phyloP scores from a whole-genome alignment of 2,797 vertebrate genomes.

The Lycodopsis pacificus region DNA sequence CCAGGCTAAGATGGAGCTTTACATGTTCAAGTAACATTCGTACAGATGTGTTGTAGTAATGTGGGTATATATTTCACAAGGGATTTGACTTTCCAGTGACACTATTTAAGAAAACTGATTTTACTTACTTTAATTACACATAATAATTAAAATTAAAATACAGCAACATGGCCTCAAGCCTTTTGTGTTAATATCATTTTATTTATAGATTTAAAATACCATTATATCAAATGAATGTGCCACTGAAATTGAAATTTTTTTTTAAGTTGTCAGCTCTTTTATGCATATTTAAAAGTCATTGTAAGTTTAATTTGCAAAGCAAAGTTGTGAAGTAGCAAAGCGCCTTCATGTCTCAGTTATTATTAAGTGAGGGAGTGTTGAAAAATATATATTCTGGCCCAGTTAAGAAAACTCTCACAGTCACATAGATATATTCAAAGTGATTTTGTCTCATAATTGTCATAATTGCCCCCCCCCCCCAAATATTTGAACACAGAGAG shows the following conservation, averaged over 20 bases:
- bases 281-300: background rate
- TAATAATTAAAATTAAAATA: background rate
- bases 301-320: constrained; percentile 8
- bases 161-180: background rate
- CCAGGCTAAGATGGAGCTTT: background rate
- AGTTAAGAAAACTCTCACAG: constrained; percentile 13
- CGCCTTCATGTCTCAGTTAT: background rate
- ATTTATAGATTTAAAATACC: constrained; percentile 6
- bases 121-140: background rate
- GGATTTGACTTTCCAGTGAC: background rate
- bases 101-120: background rate
- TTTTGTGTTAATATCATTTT: constrained; percentile 16
- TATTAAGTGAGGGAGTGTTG: background rate
- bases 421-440: constrained; percentile 2
- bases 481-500: background rate
- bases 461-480: constrained; percentile 6
- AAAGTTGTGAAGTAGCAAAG: constrained; percentile 9
- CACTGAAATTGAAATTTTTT: no score
- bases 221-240: constrained; percentile 14
- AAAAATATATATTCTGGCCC: constrained; percentile 3
- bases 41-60: background rate
- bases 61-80: background rate
- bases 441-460: constrained; percentile 22
- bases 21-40: background rate
- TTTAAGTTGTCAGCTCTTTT: constrained; percentile 3